Evolutionary conservation across 2,797 vertebrate genomes (phyloP).

Genomic region (Otus scops): DNA sequence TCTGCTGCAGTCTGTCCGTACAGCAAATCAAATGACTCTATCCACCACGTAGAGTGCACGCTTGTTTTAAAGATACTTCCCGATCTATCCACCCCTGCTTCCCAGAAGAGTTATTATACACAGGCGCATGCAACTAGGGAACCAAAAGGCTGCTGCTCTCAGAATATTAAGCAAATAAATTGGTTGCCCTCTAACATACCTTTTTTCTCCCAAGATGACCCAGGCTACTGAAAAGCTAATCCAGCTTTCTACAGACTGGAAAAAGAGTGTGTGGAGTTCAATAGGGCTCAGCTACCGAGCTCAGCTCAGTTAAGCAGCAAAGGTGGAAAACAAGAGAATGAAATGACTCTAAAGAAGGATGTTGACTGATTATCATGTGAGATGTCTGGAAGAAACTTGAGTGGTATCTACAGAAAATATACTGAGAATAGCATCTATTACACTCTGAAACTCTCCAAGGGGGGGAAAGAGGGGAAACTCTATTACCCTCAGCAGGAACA

Average conservation of each 20-base stretch:
- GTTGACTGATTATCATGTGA: neutral
- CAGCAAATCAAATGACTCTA: neutral
- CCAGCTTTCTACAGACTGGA: neutral
- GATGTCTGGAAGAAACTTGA: neutral
- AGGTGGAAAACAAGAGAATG: neutral
- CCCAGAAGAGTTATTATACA: slow-evolving; percentile 53
- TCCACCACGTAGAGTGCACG: neutral
- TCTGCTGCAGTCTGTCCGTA: neutral
- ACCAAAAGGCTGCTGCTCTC: slow-evolving; percentile 16
- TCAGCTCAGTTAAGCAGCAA: neutral
- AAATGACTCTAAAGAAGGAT: neutral
- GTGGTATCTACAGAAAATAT: neutral
- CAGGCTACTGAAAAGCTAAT: slow-evolving; percentile 29
- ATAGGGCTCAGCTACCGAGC: neutral
- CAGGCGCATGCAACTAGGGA: neutral
- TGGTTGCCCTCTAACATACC: slow-evolving; percentile 46
- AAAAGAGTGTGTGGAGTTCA: neutral
- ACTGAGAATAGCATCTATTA: neutral
- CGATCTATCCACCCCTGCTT: neutral
- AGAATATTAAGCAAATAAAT: slow-evolving; percentile 64
- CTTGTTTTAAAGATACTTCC: neutral
- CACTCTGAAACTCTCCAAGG: neutral
- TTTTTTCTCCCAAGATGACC: slow-evolving; percentile 5
- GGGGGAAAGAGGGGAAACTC: neutral
- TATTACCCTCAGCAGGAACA: neutral